These are phyloP conservation scores for Smutsia temminckii DNA, from an alignment of 2,797 vertebrate genomes.

Conservation along the genomic window DNA sequence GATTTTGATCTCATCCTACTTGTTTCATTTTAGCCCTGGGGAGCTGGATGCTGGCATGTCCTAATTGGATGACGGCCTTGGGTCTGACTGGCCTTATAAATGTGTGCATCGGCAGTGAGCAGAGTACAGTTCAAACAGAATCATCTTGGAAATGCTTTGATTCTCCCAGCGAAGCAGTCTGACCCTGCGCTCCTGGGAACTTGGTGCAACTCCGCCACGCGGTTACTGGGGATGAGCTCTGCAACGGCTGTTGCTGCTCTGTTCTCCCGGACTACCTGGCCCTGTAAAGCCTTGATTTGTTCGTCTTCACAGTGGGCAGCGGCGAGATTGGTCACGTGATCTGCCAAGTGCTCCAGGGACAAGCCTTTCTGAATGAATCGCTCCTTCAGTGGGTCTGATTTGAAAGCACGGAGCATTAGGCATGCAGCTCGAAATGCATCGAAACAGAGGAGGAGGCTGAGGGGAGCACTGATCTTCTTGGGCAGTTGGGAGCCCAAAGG, in stretches of 20 bases:
- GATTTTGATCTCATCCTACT: slow-evolving; percentile 63
- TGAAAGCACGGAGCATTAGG: background rate
- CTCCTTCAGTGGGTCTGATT: background rate
- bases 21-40: slow-evolving; percentile 57
- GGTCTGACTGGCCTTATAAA: slow-evolving; percentile 51
- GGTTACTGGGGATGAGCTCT: background rate
- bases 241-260: background rate
- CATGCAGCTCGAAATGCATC: background rate
- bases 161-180: slow-evolving; percentile 59
- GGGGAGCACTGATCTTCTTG: background rate
- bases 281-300: slow-evolving; percentile 24
- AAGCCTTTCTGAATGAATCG: background rate
- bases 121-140: slow-evolving; percentile 68
- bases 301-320: slow-evolving; percentile 2
- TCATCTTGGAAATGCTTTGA: slow-evolving; percentile 70
- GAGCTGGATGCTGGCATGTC: slow-evolving; percentile 49
- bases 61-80: slow-evolving; percentile 66
- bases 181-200: slow-evolving; percentile 49
- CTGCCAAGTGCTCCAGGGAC: background rate
- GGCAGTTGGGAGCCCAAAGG: background rate
- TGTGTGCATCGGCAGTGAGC: slow-evolving; percentile 43
- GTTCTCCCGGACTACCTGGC: background rate
- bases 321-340: background rate
- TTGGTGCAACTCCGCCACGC: slow-evolving; percentile 26
- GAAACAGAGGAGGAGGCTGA: background rate